These are phyloP conservation scores for Micoletzkya japonica DNA, from an alignment of 2,888 invertebrate genomes.

Conservation along the genomic window DNA sequence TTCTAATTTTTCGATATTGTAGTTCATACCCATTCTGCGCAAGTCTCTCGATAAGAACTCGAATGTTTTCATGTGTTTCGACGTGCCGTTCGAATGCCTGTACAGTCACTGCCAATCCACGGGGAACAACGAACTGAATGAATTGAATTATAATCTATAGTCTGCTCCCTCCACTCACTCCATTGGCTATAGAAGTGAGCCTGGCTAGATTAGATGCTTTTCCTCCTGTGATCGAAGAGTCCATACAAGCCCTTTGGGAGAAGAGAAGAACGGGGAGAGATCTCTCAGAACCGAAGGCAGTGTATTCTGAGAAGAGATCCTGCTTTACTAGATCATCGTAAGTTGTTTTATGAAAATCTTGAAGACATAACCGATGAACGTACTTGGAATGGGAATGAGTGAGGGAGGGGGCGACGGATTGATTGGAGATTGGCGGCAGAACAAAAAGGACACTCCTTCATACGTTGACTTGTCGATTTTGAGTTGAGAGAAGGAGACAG, in stretches of 20 bases:
- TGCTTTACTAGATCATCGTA: no score
- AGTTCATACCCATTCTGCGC: not conserved
- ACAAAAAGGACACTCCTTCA: no score
- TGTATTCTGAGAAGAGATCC: conserved; percentile 29
- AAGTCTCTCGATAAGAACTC: conserved; percentile 22
- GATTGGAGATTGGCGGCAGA: no score
- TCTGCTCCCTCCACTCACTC: conserved; percentile 28
- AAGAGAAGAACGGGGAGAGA: conserved; percentile 41
- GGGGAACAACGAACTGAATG: conserved; percentile 46
- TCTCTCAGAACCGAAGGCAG: conserved; percentile 32
- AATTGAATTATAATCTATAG: not conserved
- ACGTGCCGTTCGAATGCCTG: conserved; percentile 44
- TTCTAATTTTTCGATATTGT: no score
- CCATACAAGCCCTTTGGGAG: conserved; percentile 50
- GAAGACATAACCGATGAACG: not conserved
- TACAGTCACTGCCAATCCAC: conserved; percentile 52
- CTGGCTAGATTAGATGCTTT: conserved; percentile 79
- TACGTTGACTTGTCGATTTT: no score
- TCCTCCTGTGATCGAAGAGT: conserved; percentile 73
- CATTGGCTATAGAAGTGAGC: conserved; percentile 66
- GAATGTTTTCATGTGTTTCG: conserved; percentile 31
- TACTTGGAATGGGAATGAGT: conserved; percentile 9
- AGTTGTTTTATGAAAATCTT: not conserved
- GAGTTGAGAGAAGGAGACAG: no score
- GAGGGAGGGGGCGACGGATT: not conserved